A percentile compares a stretch with the other conserved stretches of the same genome.
Evolutionary conservation across 1,140 invertebrate genomes (phyloP).

Genomic region (Drosophila kanapiae): DNA sequence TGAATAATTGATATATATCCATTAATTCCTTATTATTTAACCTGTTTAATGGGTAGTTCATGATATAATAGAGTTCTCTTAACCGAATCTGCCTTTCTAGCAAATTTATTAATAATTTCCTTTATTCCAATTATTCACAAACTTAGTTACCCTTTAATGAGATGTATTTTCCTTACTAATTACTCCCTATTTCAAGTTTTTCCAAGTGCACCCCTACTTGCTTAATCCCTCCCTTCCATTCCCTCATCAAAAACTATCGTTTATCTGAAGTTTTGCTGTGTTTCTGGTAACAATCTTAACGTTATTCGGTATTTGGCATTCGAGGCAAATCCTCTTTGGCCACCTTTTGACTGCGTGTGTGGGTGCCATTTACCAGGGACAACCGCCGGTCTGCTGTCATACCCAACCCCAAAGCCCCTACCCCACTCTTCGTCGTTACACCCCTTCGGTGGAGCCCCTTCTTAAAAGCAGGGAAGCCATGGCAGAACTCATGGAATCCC

Average conservation of each 20-base stretch:
- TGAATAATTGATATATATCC: neutral
- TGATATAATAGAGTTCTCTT: neutral
- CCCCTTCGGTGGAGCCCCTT: neutral
- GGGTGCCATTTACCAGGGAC: slow-evolving; percentile 35
- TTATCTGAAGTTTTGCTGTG: slow-evolving; percentile 33
- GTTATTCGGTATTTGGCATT: slow-evolving; percentile 44
- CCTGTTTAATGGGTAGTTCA: neutral
- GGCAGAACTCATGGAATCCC: neutral
- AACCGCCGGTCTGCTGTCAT: slow-evolving; percentile 34
- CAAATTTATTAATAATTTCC: no score
- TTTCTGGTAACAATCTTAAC: slow-evolving; percentile 47
- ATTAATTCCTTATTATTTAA: neutral
- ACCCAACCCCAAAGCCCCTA: neutral
- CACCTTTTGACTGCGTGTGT: slow-evolving; percentile 22
- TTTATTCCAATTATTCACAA: neutral
- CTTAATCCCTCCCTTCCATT: neutral
- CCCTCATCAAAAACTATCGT: slow-evolving; percentile 24
- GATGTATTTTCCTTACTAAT: neutral
- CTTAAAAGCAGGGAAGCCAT: neutral
- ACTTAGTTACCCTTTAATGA: neutral
- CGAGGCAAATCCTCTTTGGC: slow-evolving; percentile 25
- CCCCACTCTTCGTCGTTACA: neutral
- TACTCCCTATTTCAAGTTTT: neutral
- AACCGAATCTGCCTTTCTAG: neutral
- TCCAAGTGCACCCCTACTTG: slow-evolving; percentile 5